phyloP scores from a whole-genome alignment of 2,888 invertebrate genomes.

The Drosophila macrothrix region DNA sequence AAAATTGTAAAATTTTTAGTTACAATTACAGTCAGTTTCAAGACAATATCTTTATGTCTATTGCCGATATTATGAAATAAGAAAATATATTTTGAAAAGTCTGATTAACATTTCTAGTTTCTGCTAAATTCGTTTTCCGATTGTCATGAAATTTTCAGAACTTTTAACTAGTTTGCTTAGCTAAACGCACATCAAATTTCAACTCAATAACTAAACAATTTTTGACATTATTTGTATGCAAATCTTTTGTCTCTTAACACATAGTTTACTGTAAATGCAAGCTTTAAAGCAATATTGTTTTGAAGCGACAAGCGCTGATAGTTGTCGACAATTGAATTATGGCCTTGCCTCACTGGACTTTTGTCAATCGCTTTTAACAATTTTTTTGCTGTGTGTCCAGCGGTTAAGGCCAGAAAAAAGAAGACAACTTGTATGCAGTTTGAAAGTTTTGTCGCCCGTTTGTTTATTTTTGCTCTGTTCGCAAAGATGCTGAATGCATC shows the following conservation, averaged over 20 bases:
- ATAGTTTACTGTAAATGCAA: not conserved
- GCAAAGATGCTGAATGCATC: conserved; percentile 52
- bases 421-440: conserved; percentile 43
- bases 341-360: conserved; percentile 3
- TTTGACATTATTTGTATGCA: not conserved
- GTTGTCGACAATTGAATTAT: conserved; percentile 17
- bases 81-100: not conserved
- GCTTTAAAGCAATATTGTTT: not conserved
- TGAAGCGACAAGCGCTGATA: conserved; percentile 9
- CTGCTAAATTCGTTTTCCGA: not conserved
- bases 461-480: conserved; percentile 28
- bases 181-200: not conserved
- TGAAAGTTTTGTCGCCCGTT: conserved; percentile 65
- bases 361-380: conserved; percentile 10
- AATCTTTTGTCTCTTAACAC: not conserved
- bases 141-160: not conserved
- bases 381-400: conserved; percentile 19
- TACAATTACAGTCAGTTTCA: not conserved
- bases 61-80: not conserved
- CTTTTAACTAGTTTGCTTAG: not conserved
- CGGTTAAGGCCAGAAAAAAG: conserved; percentile 26
- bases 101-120: not conserved
- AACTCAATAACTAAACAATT: not conserved
- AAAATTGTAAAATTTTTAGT: not conserved
- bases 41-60: not conserved